Evolutionary conservation across 2,888 invertebrate genomes (phyloP).

Genomic region (Falcaria lacertinaria): DNA sequence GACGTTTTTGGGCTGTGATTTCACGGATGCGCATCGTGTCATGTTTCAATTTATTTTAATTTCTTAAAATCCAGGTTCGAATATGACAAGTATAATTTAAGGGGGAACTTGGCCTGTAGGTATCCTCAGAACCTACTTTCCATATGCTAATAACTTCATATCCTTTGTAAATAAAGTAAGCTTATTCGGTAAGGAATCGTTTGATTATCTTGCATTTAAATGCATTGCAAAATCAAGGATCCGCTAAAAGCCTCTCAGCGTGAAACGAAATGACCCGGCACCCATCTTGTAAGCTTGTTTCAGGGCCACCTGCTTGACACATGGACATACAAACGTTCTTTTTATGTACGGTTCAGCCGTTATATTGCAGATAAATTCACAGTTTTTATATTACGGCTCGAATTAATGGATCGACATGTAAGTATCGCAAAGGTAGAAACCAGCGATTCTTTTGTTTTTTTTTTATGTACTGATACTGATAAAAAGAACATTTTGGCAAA

Average conservation of each 20-base stretch:
- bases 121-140: conserved; percentile 15
- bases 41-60: conserved; percentile 37
- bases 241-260: conserved; percentile 53
- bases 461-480: too few species aligned
- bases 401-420: conserved; percentile 46
- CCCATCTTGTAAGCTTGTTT: conserved; percentile 44
- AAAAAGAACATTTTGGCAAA: conserved; percentile 23
- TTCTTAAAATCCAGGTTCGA: conserved; percentile 23
- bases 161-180: conserved; percentile 32
- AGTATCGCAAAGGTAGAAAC: conserved; percentile 36
- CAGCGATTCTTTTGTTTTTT: conserved; percentile 37
- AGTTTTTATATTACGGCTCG: conserved; percentile 63
- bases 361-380: conserved; percentile 57
- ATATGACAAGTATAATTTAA: conserved; percentile 25
- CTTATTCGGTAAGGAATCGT: conserved; percentile 32
- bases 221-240: conserved; percentile 51
- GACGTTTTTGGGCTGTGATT: conserved; percentile 23
- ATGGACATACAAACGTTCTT: conserved; percentile 50
- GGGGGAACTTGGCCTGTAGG: conserved; percentile 19
- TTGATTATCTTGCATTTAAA: conserved; percentile 57
- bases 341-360: conserved; percentile 57
- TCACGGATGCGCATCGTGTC: conserved; percentile 28
- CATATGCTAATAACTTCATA: conserved; percentile 46
- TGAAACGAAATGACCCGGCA: conserved; percentile 53
- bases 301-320: conserved; percentile 64